These are phyloP conservation scores for Xenus cinereus DNA, from an alignment of 2,113 vertebrate species.

Conservation along the genomic window DNA sequence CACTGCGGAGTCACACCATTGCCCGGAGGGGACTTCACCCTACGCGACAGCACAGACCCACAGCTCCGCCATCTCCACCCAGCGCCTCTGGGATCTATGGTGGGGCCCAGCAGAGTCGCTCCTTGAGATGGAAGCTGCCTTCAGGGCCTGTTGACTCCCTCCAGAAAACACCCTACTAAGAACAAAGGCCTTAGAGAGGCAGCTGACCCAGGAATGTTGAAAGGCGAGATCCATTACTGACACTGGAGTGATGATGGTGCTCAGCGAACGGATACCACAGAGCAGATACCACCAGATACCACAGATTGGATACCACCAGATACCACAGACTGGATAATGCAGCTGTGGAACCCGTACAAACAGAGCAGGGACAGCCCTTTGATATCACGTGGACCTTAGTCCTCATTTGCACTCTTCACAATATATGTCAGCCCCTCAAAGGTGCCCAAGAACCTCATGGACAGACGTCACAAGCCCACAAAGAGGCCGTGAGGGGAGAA, in stretches of 20 bases:
- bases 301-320: not conserved
- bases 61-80: not conserved
- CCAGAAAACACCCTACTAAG: not conserved
- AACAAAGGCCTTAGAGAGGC: not conserved
- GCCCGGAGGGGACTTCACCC: not conserved
- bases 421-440: not conserved
- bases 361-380: not conserved
- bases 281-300: too few relatives aligned
- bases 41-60: not conserved
- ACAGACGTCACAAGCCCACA: not conserved
- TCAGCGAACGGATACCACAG: not conserved
- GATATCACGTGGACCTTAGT: not conserved
- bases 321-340: not conserved
- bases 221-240: not conserved
- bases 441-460: not conserved
- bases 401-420: not conserved
- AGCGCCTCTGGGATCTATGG: not conserved
- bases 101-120: not conserved
- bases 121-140: not conserved
- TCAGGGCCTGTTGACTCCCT: not conserved
- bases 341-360: not conserved
- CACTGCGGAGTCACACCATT: not conserved
- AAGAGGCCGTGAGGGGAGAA: not conserved
- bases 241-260: not conserved
- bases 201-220: not conserved